Conservation (phyloP, 1,140 invertebrate genomes). For the Phocides pigmalion region DNA sequence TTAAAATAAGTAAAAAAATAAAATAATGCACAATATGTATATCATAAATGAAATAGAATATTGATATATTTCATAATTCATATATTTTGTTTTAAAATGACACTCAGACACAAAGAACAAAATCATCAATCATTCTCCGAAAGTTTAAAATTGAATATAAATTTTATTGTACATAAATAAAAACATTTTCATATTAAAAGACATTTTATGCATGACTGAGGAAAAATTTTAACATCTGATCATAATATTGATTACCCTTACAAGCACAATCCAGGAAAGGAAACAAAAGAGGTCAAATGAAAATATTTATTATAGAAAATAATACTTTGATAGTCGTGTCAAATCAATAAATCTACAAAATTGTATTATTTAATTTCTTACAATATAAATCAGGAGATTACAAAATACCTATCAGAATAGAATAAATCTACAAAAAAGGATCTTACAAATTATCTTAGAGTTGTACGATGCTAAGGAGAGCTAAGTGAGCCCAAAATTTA, state of each 20-base stretch:
- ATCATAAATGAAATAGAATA: constrained; percentile 6
- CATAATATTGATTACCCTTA: constrained; percentile 23
- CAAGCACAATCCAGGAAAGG: constrained; percentile 45
- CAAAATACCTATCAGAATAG: constrained; percentile 79
- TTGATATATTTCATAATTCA: constrained; percentile 57
- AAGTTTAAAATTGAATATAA: constrained; percentile 17
- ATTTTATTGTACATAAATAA: no score
- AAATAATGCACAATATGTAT: no score
- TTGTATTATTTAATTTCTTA: constrained; percentile 69
- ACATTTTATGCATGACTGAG: constrained; percentile 22
- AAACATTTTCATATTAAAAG: constrained; percentile 6
- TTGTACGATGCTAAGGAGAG: constrained; percentile 80
- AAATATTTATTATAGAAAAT: constrained; percentile 81
- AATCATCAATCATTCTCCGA: constrained; percentile 56
- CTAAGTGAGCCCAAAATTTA: constrained; percentile 69
- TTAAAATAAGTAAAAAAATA: no score
- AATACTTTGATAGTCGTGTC: constrained; percentile 74
- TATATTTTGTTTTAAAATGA: constrained; percentile 76
- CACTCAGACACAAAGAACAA: constrained; percentile 59
- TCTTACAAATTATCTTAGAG: constrained; percentile 80
- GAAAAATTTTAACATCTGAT: constrained; percentile 32
- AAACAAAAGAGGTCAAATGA: constrained; percentile 65
- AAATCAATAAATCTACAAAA: constrained; percentile 73
- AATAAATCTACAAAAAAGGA: constrained; percentile 78
- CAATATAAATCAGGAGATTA: constrained; percentile 79